Base-by-base conservation (phyloP, 2,113 vertebrate species). In the Chlamydotis undulata region DNA sequence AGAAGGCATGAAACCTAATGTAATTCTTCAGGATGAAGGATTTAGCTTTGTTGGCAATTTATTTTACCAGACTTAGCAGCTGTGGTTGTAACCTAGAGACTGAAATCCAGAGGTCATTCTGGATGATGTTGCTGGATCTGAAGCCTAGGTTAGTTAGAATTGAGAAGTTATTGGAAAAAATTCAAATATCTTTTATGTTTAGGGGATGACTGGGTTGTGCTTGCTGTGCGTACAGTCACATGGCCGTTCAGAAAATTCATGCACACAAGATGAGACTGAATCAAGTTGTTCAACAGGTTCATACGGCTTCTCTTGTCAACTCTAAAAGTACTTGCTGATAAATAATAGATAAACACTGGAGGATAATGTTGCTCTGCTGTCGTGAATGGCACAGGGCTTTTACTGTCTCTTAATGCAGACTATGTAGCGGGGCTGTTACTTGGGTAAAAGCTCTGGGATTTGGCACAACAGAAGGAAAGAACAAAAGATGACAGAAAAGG, bases 401-500 rank as follows among this genome's bases (percentile, higher is more conserved):
- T 87, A 43, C 80, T 22, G 9, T 68, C 47, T 61, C 57, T n/a
- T 26, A 41, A 47, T 33, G 25, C 75, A 91, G 75, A 4, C 70
- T 29, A 0, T 24, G 67, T 25, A 17, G 59, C 17, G 50, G 67
- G 74, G 70, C 81, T 77, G 0, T 60, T 55, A 63, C 71, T 50
- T 24, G 95, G 77, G 89, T 69, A 79, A 94, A 95, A 96, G 81
- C 95, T 31, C 52, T 50, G 89, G 90, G 94, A 89, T 94, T 96
- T 94, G 87, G 74, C 65, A 39, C 47, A 19, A 55, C 10, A 76
- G 65, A 53, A 78, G 39, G 43, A 59, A 90, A 84, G 69, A 81
- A 96, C 88, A 94, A 93, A 93, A 89, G 92, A 37, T 3, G 43
- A 64, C 65, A 53, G 86, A 87, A 92, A 92, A 96, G 57, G 90